A percentile compares a stretch with the other conserved stretches of the same genome.
Conservation (phyloP, 2,113 vertebrate genomes). For the Cebus imitator region DNA sequence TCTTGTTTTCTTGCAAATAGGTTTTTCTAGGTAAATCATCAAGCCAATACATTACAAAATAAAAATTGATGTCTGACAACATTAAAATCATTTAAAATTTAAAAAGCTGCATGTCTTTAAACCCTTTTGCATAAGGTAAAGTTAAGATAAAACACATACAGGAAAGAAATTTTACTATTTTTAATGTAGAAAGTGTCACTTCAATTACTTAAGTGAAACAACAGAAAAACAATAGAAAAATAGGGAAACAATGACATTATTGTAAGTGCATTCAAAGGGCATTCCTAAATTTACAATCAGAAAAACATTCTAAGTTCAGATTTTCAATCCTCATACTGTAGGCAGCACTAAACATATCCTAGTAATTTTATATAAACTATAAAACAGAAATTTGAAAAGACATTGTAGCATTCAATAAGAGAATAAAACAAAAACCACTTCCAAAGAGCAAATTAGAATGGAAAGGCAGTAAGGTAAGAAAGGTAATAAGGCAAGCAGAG, state of each 20-base stretch:
- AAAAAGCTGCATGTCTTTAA: background rate
- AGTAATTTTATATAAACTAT: background rate
- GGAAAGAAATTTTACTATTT: background rate
- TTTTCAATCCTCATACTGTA: background rate
- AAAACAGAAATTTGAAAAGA: background rate
- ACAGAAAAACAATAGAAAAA: background rate
- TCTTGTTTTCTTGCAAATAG: background rate
- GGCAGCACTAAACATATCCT: background rate
- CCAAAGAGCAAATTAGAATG: background rate
- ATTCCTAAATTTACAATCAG: background rate
- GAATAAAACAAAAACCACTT: no score
- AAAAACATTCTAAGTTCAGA: background rate
- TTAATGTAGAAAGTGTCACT: background rate
- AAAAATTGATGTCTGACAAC: background rate
- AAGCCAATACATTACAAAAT: background rate
- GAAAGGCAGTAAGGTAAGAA: background rate
- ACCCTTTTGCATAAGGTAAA: background rate
- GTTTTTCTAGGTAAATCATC: background rate
- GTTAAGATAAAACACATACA: background rate
- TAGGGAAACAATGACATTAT: background rate
- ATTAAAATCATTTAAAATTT: background rate
- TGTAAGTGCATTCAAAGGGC: background rate
- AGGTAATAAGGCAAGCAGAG: no score
- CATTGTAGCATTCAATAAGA: background rate
- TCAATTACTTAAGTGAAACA: background rate